These are phyloP conservation scores for Salminus brasiliensis DNA, from an alignment of 2,113 vertebrate species.

Conservation along the genomic window DNA sequence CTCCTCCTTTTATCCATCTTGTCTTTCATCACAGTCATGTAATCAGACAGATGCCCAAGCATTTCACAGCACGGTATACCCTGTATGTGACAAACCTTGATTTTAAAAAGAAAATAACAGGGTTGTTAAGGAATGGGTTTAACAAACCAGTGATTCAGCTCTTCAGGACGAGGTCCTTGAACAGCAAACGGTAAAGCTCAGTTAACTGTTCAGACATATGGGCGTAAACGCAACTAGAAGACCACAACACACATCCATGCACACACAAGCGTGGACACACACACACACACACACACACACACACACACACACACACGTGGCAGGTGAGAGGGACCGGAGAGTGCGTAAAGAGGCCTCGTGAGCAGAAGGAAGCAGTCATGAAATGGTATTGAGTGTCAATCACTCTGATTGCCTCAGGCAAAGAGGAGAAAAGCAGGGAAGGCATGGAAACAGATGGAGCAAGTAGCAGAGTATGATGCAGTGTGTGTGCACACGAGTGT, in stretches of 20 bases:
- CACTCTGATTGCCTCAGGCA: slow-evolving; percentile 52
- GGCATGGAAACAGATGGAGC: neutral
- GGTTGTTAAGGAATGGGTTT: neutral
- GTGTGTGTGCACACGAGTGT: slow-evolving; percentile 4
- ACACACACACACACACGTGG: neutral
- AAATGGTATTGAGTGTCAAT: slow-evolving; percentile 50
- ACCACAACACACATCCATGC: neutral
- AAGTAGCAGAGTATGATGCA: neutral
- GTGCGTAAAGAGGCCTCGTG: neutral
- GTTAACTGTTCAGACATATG: slow-evolving; percentile 6
- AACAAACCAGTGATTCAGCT: slow-evolving; percentile 12
- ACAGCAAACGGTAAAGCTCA: slow-evolving; percentile 12
- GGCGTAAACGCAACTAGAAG: neutral
- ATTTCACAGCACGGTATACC: no score
- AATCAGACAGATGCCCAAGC: no score
- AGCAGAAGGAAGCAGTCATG: slow-evolving; percentile 38
- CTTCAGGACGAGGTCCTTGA: neutral
- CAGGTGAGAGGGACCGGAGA: slow-evolving; percentile 26
- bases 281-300: neutral
- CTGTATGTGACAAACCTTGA: no score
- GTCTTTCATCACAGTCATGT: no score
- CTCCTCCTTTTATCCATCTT: no score
- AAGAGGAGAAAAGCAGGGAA: slow-evolving; percentile 35
- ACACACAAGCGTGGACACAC: neutral
- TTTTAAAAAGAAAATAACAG: no score